Percentiles rank a stretch among this genome's conserved stretches.
These are phyloP conservation scores for Morone chrysops DNA, from an alignment of 2,113 vertebrate species.

Conservation along the genomic window DNA sequence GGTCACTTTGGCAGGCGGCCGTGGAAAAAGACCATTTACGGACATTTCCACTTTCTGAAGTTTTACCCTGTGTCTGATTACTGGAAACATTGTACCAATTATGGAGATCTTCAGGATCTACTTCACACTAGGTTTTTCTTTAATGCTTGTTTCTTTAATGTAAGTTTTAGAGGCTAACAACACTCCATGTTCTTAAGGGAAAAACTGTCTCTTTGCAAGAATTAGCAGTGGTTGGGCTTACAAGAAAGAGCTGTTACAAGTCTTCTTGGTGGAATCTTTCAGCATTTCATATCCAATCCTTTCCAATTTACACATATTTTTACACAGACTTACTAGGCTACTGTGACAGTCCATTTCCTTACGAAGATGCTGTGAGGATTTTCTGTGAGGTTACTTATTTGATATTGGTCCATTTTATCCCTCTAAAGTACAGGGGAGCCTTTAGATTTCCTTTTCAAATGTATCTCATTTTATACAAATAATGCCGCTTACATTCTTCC, in stretches of 20 bases:
- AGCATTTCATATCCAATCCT: background rate
- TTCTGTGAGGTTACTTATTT: background rate
- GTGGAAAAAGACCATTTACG: constrained; percentile 29
- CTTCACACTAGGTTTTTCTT: background rate
- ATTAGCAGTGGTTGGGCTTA: background rate
- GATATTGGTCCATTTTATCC: background rate
- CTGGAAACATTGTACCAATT: background rate
- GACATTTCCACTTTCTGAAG: constrained; percentile 11
- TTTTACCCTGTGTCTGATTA: background rate
- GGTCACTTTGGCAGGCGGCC: constrained; percentile 16
- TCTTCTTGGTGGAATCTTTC: background rate
- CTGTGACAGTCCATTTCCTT: background rate
- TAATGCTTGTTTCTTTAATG: background rate
- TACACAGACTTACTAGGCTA: background rate
- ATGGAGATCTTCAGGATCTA: background rate
- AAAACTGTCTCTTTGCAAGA: background rate
- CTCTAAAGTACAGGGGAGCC: background rate
- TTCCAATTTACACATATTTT: background rate
- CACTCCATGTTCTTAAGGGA: background rate
- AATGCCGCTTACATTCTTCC: background rate
- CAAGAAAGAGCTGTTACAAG: background rate
- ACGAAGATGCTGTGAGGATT: background rate
- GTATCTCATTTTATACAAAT: constrained; percentile 7
- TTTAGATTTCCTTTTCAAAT: background rate
- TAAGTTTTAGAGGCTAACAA: constrained; percentile 16